Percentiles rank a stretch among this genome's conserved stretches.
These are phyloP conservation scores for Smutsia gigantea DNA, from an alignment of 2,797 vertebrate species.

Conservation along the genomic window DNA sequence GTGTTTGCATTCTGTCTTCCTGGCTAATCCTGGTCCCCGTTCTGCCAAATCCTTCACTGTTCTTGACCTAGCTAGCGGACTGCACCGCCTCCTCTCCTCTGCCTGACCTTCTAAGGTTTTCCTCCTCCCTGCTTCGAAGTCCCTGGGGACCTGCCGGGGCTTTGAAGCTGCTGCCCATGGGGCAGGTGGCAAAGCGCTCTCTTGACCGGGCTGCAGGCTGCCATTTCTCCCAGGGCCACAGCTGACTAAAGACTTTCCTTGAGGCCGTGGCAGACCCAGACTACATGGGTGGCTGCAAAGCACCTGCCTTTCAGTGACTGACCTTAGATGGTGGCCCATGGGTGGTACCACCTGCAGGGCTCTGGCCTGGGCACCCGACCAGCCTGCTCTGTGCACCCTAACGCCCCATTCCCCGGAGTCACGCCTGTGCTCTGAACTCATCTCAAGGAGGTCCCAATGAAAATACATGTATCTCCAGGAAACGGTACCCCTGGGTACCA, in stretches of 20 bases:
- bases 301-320: not conserved
- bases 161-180: not conserved
- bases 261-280: not conserved
- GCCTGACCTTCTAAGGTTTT: not conserved
- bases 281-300: not conserved
- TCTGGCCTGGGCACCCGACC: not conserved
- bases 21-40: not conserved
- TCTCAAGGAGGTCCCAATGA: not conserved
- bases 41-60: not conserved
- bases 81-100: not conserved
- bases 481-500: not conserved
- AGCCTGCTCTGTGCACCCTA: not conserved
- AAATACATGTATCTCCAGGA: not conserved
- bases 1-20: constrained; percentile 16
- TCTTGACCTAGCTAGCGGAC: not conserved
- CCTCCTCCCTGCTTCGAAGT: not conserved
- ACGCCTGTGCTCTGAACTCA: not conserved
- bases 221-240: not conserved
- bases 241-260: not conserved
- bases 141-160: not conserved
- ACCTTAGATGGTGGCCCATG: not conserved
- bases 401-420: not conserved
- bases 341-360: not conserved
- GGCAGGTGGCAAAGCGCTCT: not conserved
- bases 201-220: not conserved